phyloP scores from a whole-genome alignment of 2,797 vertebrate genomes.

The Dicrostonyx torquatus region DNA sequence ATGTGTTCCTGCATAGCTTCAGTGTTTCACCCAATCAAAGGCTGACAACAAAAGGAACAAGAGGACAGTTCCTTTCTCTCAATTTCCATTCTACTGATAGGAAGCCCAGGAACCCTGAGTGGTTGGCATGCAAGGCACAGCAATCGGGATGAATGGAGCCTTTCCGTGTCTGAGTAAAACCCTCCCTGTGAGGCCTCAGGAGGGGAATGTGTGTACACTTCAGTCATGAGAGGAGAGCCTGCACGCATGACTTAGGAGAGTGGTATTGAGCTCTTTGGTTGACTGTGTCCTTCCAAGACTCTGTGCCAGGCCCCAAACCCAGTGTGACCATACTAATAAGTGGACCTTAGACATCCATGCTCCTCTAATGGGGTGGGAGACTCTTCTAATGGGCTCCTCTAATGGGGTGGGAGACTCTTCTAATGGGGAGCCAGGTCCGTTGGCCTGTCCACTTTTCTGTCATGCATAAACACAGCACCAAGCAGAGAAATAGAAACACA shows the following conservation, averaged over 20 bases:
- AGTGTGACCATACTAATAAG: not conserved
- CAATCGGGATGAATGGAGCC: not conserved
- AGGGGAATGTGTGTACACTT: not conserved
- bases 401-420: no score
- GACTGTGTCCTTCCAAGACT: not conserved
- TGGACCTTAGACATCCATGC: not conserved
- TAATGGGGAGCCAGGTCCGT: not conserved
- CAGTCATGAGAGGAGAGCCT: accelerated
- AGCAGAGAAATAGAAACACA: not conserved
- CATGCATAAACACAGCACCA: no score
- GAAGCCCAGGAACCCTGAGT: not conserved
- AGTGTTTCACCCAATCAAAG: not conserved
- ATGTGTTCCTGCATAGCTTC: not conserved
- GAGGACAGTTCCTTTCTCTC: not conserved
- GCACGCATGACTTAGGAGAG: not conserved
- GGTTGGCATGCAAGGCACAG: not conserved
- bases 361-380: not conserved
- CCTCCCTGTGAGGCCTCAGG: not conserved
- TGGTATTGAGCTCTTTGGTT: no score
- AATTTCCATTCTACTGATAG: not conserved
- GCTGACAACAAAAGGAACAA: not conserved
- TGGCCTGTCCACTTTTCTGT: not conserved
- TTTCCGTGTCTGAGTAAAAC: accelerated
- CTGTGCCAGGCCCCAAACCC: not conserved
- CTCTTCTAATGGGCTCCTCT: no score